Conservation (phyloP, 2,888 invertebrate species). For the Anarsia innoxiella region DNA sequence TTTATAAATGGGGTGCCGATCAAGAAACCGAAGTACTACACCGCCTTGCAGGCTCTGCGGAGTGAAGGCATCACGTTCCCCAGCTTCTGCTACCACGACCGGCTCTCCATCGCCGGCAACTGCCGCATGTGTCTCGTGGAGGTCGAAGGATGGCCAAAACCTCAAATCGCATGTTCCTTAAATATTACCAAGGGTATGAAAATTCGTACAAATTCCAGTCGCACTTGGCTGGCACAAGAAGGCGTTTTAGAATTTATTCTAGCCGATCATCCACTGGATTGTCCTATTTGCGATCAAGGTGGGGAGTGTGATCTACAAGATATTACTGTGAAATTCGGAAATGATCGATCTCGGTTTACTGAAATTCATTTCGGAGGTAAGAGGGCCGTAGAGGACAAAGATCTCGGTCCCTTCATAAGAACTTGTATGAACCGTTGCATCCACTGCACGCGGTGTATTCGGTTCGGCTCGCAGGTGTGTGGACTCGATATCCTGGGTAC, state of each 20-base stretch:
- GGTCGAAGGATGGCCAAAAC: constrained; percentile 93
- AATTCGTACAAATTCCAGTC: constrained; percentile 94
- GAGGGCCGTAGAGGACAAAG: constrained; percentile 96
- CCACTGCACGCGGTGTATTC: constrained; percentile 97
- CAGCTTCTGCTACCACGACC: constrained; percentile 98
- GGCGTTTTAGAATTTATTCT: constrained; percentile 97
- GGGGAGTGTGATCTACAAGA: constrained; percentile 96
- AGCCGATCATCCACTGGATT: constrained; percentile 98
- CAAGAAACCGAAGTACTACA: constrained; percentile 93
- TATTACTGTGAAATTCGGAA: constrained; percentile 98
- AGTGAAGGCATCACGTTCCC: constrained; percentile 76
- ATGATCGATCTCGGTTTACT: constrained; percentile 91
- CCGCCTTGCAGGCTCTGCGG: constrained; percentile 83
- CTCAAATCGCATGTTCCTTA: constrained; percentile 99
- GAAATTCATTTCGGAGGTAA: constrained; percentile 94
- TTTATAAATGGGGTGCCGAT: constrained; percentile 97
- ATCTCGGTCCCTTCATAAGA: constrained; percentile 96
- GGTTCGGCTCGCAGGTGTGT: constrained; percentile 98
- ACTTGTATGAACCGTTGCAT: constrained; percentile 99
- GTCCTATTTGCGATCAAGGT: constrained; percentile 99
- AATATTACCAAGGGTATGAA: constrained; percentile 98
- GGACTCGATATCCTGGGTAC: constrained; percentile 97
- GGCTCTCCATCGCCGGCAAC: constrained; percentile 98
- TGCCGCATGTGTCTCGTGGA: constrained; percentile 99
- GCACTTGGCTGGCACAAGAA: constrained; percentile 80